These are phyloP conservation scores for Pyrrhia umbra DNA, from an alignment of 2,888 invertebrate species.

Conservation along the genomic window DNA sequence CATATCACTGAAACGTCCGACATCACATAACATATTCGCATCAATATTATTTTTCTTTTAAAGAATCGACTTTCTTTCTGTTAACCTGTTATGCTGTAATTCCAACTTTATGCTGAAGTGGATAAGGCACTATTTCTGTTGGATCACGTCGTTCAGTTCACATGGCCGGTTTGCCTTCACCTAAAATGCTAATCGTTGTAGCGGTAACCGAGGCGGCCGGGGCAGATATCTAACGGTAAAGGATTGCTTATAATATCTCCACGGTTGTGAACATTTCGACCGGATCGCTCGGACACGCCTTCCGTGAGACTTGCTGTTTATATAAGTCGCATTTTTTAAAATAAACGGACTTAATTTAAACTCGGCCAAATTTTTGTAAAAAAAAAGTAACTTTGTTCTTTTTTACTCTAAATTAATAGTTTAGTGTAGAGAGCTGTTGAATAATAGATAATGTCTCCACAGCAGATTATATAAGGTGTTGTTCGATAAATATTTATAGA, in stretches of 20 bases:
- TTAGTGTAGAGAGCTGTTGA: not conserved
- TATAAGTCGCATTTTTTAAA: conserved; percentile 3
- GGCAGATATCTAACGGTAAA: conserved; percentile 79
- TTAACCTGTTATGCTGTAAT: conserved; percentile 4
- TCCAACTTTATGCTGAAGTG: not conserved
- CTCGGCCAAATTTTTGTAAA: conserved; percentile 14
- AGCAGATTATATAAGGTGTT: conserved; percentile 4
- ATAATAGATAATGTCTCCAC: not conserved
- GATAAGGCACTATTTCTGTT: conserved; percentile 41
- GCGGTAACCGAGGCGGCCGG: conserved; percentile 66
- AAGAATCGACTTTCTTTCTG: conserved; percentile 61
- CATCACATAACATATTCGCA: conserved; percentile 33
- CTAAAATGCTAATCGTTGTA: conserved; percentile 83
- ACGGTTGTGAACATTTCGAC: conserved; percentile 34
- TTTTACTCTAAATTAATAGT: not conserved
- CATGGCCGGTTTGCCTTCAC: conserved; percentile 83
- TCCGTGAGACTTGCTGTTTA: conserved; percentile 8
- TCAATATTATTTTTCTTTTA: conserved; percentile 29
- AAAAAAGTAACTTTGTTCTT: conserved; percentile 12
- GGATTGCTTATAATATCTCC: conserved; percentile 65
- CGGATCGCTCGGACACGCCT: conserved; percentile 34
- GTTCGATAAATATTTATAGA: conserved; percentile 26
- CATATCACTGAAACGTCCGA: not conserved
- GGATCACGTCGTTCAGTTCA: conserved; percentile 38
- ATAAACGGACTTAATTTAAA: not conserved